These are phyloP conservation scores for Suncus etruscus DNA, from an alignment of 2,113 vertebrate species.

Conservation along the genomic window DNA sequence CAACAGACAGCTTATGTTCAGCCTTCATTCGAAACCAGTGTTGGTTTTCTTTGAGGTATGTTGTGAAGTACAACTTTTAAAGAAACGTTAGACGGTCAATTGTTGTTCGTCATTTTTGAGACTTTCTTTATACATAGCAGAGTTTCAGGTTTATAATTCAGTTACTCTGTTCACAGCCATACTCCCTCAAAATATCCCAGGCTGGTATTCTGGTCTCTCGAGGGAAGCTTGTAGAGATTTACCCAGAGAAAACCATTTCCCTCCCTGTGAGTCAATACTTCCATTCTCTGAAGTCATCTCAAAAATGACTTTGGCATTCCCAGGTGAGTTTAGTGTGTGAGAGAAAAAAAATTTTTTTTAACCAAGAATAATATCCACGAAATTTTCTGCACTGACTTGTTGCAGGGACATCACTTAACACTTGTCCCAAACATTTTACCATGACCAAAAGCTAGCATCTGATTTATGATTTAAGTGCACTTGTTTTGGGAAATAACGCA, in stretches of 20 bases:
- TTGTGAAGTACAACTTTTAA: conserved; percentile 58
- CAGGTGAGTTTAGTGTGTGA: neutral
- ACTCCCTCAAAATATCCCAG: neutral
- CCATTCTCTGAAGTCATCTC: conserved; percentile 30
- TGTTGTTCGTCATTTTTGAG: conserved; percentile 9
- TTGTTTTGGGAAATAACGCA: neutral
- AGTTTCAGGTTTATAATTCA: conserved; percentile 62
- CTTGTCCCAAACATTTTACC: neutral
- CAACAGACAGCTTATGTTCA: conserved; percentile 8
- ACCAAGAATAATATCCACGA: conserved; percentile 14
- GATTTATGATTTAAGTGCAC: neutral
- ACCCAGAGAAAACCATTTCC: conserved; percentile 33
- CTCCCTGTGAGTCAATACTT: neutral
- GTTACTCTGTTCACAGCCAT: conserved; percentile 1
- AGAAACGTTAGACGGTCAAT: conserved; percentile 43
- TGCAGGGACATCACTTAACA: conserved; percentile 4
- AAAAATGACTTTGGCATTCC: conserved; percentile 42
- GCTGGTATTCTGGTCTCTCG: neutral
- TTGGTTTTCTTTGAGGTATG: conserved; percentile 72
- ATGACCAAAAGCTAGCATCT: neutral
- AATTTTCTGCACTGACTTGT: conserved; percentile 3
- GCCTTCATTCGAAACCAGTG: conserved; percentile 46
- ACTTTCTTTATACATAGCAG: conserved; percentile 33
- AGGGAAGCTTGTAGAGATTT: conserved; percentile 5
- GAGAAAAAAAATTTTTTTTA: conserved; percentile 33